Percentiles rank a stretch among this genome's conserved stretches.
Conservation (phyloP, 2,113 vertebrate species). For the Erythrocercus mccallii region DNA sequence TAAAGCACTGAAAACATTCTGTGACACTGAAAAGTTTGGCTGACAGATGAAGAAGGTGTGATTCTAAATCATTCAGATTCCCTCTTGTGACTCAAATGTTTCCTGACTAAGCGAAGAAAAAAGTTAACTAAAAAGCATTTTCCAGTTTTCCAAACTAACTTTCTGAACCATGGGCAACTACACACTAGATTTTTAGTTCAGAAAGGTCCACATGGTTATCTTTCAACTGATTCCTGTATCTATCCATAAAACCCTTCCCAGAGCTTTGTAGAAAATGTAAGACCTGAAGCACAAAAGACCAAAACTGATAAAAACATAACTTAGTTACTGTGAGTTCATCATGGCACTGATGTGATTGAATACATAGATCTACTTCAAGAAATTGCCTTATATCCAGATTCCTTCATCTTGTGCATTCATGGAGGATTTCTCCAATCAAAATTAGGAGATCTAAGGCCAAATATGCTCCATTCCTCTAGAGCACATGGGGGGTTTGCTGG, state of each 20-base stretch:
- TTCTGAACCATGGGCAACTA: background rate
- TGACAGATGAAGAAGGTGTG: background rate
- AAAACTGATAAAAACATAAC: background rate
- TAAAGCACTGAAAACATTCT: background rate
- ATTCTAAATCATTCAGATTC: background rate
- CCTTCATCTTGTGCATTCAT: background rate
- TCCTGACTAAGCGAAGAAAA: background rate
- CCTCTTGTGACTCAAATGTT: background rate
- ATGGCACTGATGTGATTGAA: fast-evolving
- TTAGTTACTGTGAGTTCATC: background rate
- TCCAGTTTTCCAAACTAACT: background rate
- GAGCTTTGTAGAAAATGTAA: background rate
- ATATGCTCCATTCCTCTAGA: background rate
- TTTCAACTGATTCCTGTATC: background rate
- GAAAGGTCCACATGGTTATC: background rate
- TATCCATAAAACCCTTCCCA: background rate
- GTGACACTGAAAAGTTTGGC: background rate
- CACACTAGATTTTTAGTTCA: background rate
- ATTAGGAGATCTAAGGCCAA: background rate
- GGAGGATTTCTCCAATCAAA: background rate
- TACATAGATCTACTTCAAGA: background rate
- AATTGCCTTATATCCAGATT: background rate
- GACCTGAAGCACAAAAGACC: background rate
- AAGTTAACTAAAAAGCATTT: background rate
- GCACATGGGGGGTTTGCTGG: fast-evolving